Base-by-base conservation (phyloP, 2,888 invertebrate species). In the Odontocolon sp. region DNA sequence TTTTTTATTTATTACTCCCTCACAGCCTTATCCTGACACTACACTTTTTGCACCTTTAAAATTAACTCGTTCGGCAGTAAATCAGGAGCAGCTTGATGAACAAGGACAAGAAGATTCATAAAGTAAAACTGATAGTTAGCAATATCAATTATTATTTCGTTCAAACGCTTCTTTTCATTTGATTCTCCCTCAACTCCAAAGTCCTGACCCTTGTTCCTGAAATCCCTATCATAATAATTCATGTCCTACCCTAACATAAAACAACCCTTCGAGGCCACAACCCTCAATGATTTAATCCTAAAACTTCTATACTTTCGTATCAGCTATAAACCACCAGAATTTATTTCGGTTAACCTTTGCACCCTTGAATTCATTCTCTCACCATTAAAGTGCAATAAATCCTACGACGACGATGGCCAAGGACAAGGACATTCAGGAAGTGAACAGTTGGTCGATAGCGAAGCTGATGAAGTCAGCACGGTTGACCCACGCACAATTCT, bases 1-100 rank as follows among this genome's bases (percentile, higher is more conserved):
- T 88, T 88, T 89, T 78, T 78, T 77, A 78, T 78, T 76, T 23
- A 9, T 8, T 5, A 23, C 3, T 18, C 47, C 31, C 4, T n/a
- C n/a, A n/a, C n/a, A n/a, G n/a, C n/a, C n/a, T n/a, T n/a, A n/a
- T n/a, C n/a, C n/a, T n/a, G n/a, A n/a, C n/a, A n/a, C n/a, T n/a
- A n/a, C n/a, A n/a, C n/a, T n/a, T n/a, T n/a, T n/a, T n/a, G n/a
- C n/a, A n/a, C n/a, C n/a, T n/a, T n/a, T n/a, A n/a, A n/a, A n/a
- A n/a, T n/a, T n/a, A n/a, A n/a, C n/a, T n/a, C n/a, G n/a, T n/a
- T n/a, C n/a, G n/a, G n/a, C n/a, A n/a, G n/a, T n/a, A n/a, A n/a
- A n/a, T n/a, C n/a, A n/a, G n/a, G n/a, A n/a, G n/a, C n/a, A n/a
- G n/a, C n/a, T n/a, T n/a, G n/a, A n/a, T n/a, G n/a, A n/a, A n/a